Evolutionary conservation across 2,888 invertebrate genomes (phyloP), one percentile per base, ranked within the genome.

Genomic region (Eupelmus urozonus): DNA sequence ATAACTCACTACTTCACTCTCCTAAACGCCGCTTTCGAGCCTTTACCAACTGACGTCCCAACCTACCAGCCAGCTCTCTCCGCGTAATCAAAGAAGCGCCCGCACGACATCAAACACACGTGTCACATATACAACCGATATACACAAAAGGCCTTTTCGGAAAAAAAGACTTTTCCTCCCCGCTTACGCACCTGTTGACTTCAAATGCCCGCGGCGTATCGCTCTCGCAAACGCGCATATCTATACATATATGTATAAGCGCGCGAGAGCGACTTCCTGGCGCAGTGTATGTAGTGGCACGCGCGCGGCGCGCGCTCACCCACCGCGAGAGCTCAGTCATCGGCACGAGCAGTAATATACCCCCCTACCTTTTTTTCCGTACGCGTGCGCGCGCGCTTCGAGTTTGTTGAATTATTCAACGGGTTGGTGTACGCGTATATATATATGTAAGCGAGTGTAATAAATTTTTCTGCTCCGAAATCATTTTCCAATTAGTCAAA

Each of bases 131-230:
- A n/a, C n/a, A n/a, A n/a, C n/a, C n/a, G n/a, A n/a, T n/a, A n/a
- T n/a, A n/a, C n/a, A n/a, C n/a, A n/a, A n/a, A n/a, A n/a, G n/a
- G n/a, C n/a, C n/a, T n/a, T n/a, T n/a, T n/a, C n/a, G n/a, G n/a
- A n/a, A n/a, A n/a, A n/a, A n/a, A n/a, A n/a, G n/a, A n/a, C n/a
- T n/a, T n/a, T n/a, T n/a, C n/a, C n/a, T n/a, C 57, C 2, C 9
- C 53, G 20, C 53, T 34, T 18, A 45, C 9, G 34, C 74, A 74
- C 74, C 74, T 74, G 74, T 74, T 74, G 65, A 74, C 66, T 74
- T 74, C 66, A 42, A 65, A 74, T 74, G 60, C 71, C 29, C 20
- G 23, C n/a, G 29, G 51, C 60, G 70, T 60, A 34, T 63, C 66
- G 51, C 69, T 16, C 69, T 16, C 13, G 13, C 27, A 18, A 11